Base-by-base conservation (phyloP, 1,140 invertebrate genomes). In the Lasaia peninsularis region DNA sequence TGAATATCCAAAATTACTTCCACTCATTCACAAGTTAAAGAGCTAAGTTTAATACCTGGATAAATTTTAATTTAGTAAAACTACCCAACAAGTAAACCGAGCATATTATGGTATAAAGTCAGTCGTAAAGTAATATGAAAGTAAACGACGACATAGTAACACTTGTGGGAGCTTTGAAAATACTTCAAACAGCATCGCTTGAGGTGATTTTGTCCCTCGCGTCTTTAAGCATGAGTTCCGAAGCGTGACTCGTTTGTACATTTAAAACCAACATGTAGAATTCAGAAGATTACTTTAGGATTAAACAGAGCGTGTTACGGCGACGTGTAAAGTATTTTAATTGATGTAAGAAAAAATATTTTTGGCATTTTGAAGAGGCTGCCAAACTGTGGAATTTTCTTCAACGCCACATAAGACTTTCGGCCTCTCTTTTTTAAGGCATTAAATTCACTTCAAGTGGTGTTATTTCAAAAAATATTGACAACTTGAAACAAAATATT, bases 131-230 rank as follows among this genome's bases (percentile, higher is more conserved):
- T 60, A 62, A 66, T 65, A 56, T 56, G 63, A 62, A 73, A 61
- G 40, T 55, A 64, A 67, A 68, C 63, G 63, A 60, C 63, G 63
- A 63, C 56, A 34, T 44, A 44, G 62, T 68, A 62, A 63, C 63
- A 69, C 64, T 62, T 68, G 58, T 44, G 60, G 60, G 52, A 62
- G 68, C 71, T 66, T 62, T 67, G 61, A 67, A 69, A 70, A 62
- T 56, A 55, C 67, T 62, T 71, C 65, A 73, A 73, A 69, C 65
- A 62, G 52, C 62, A 55, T 54, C 62, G 61, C 63, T 67, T 68
- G 60, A 63, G 58, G 63, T 70, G 69, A 70, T 66, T 73, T 52
- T 44, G 56, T 57, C 56, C 56, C 55, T 44, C 48, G 56, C 56
- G 51, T 44, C 55, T 62, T 62, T 62, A 57, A 62, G 55, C 58